These are phyloP conservation scores for Spialia ferax DNA, from an alignment of 2,888 invertebrate genomes.

Conservation along the genomic window DNA sequence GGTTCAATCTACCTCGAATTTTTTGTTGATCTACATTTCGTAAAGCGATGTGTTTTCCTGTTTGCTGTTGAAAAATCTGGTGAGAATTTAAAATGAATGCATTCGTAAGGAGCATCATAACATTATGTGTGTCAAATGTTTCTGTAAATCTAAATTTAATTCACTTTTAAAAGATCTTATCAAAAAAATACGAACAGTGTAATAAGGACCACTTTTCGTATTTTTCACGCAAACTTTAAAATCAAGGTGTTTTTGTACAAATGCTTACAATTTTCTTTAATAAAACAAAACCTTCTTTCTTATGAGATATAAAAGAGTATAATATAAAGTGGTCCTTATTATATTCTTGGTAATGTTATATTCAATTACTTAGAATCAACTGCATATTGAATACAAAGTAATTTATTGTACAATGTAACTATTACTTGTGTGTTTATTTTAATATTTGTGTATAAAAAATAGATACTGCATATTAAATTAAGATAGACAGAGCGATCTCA, in stretches of 20 bases:
- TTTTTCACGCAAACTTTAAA: too few relatives aligned
- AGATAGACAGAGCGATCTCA: conserved; percentile 34
- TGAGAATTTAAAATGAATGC: background rate
- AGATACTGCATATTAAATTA: conserved; percentile 7
- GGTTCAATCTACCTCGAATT: conserved; percentile 72
- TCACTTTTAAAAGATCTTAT: conserved; percentile 7
- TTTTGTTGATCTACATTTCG: conserved; percentile 61
- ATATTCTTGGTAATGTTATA: conserved; percentile 7
- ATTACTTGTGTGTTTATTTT: conserved; percentile 16
- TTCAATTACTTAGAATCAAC: background rate
- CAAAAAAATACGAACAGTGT: background rate
- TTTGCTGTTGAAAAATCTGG: background rate
- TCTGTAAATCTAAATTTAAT: conserved; percentile 1
- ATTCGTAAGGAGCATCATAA: conserved; percentile 2
- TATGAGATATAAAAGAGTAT: conserved; percentile 13
- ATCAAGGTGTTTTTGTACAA: too few relatives aligned
- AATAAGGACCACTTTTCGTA: conserved; percentile 4
- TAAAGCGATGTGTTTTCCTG: background rate
- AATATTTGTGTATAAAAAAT: conserved; percentile 25
- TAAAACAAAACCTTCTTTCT: background rate
- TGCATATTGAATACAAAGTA: conserved; percentile 15
- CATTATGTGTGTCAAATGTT: background rate
- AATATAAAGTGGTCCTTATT: conserved; percentile 1
- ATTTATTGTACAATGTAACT: conserved; percentile 24
- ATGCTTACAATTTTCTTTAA: background rate